phyloP scores from a whole-genome alignment of 2,797 vertebrate genomes.

The Spondyliosoma cantharus region DNA sequence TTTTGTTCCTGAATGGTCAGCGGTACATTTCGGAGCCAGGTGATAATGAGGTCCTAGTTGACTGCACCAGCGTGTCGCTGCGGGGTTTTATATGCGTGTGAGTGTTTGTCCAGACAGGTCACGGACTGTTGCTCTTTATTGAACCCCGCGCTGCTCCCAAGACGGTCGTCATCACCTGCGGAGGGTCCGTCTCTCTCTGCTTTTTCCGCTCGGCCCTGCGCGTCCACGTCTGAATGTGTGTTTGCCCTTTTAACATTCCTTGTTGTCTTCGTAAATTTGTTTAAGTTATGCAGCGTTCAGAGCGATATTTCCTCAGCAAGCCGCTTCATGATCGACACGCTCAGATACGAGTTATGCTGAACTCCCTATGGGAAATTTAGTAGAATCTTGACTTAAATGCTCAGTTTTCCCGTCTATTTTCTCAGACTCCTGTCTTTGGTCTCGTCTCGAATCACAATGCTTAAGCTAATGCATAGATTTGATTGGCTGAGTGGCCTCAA shows the following conservation, averaged over 20 bases:
- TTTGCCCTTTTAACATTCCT: not conserved
- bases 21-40: conserved; percentile 58
- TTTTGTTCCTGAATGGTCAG: conserved; percentile 48
- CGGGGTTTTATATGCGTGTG: conserved; percentile 30
- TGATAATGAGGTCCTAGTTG: conserved; percentile 70
- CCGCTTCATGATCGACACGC: too few relatives aligned
- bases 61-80: conserved; percentile 47
- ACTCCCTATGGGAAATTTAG: too few relatives aligned
- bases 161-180: conserved; percentile 60
- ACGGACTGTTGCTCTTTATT: conserved; percentile 59
- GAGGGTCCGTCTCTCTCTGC: conserved; percentile 45
- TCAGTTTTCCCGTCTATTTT: too few relatives aligned
- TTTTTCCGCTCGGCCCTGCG: conserved; percentile 6
- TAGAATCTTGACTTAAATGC: too few relatives aligned
- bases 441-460: too few relatives aligned
- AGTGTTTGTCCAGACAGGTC: conserved; percentile 65
- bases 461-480: too few relatives aligned
- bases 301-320: not conserved
- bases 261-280: not conserved
- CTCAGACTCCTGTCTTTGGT: too few relatives aligned
- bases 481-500: too few relatives aligned
- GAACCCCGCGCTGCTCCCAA: conserved; percentile 32
- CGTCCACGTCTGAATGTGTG: conserved; percentile 7
- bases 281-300: not conserved
- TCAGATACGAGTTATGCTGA: too few relatives aligned